Conservation (phyloP, 1,140 invertebrate species). For the Sogatella furcifera region DNA sequence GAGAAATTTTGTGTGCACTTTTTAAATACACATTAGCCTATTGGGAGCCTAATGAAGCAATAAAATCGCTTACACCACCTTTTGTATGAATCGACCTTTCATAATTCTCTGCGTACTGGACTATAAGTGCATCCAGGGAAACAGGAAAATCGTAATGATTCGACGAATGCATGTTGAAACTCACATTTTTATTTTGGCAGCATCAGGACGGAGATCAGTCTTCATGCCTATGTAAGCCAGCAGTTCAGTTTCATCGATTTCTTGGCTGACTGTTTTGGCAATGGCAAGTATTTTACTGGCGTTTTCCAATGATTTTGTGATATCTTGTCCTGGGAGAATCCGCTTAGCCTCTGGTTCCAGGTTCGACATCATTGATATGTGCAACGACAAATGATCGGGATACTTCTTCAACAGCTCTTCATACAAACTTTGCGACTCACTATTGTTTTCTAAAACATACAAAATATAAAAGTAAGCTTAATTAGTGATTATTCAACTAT, state of each 20-base stretch:
- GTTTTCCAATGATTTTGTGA: constrained; percentile 21
- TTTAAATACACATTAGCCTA: no score
- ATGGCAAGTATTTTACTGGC: constrained; percentile 40
- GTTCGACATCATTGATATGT: constrained; percentile 64
- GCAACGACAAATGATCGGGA: constrained; percentile 59
- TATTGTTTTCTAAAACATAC: constrained; percentile 38
- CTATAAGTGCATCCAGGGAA: no score
- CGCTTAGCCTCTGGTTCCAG: constrained; percentile 46
- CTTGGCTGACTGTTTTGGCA: constrained; percentile 52
- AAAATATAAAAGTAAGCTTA: background rate
- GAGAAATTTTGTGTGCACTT: no score
- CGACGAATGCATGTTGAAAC: no score
- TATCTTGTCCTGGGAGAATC: constrained; percentile 14
- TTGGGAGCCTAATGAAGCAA: no score
- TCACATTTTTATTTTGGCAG: constrained; percentile 65
- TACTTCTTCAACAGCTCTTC: constrained; percentile 57
- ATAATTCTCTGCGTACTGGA: no score
- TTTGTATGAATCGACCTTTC: no score
- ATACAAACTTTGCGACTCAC: constrained; percentile 58
- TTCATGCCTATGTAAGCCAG: constrained; percentile 70
- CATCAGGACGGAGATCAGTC: constrained; percentile 61
- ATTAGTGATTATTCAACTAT: no score
- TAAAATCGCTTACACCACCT: no score
- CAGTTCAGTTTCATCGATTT: constrained; percentile 59
- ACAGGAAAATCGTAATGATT: no score